phyloP scores from a whole-genome alignment of 1,140 invertebrate genomes.

The Acromyrmex heyeri region DNA sequence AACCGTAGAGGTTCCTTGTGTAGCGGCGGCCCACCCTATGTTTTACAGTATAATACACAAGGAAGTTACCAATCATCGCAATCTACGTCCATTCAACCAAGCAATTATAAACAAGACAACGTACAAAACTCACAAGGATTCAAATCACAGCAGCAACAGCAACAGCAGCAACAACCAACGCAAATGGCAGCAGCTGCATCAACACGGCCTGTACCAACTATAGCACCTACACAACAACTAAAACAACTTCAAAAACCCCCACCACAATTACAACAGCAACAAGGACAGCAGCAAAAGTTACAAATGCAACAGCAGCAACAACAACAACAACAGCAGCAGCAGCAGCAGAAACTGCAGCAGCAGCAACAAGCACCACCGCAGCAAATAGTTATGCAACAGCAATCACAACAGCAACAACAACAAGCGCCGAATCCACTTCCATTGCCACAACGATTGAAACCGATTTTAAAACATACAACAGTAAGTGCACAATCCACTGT shows the following conservation, averaged over 20 bases:
- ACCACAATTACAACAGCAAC: constrained; percentile 51
- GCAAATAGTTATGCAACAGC: neutral
- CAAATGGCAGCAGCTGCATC: constrained; percentile 53
- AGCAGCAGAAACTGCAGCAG: constrained; percentile 26
- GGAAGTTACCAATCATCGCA: constrained; percentile 81
- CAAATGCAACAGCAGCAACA: constrained; percentile 60
- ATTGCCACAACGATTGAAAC: constrained; percentile 79
- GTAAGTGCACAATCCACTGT: constrained; percentile 25
- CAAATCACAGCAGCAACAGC: constrained; percentile 71
- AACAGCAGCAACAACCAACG: constrained; percentile 46
- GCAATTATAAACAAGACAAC: constrained; percentile 77
- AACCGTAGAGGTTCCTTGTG: constrained; percentile 87
- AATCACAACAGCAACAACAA: constrained; percentile 58
- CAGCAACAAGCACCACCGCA: constrained; percentile 29
- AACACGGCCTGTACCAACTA: constrained; percentile 6
- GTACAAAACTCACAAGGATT: constrained; percentile 64
- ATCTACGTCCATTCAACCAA: constrained; percentile 73
- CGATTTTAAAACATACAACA: constrained; percentile 80
- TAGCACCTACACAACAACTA: constrained; percentile 48
- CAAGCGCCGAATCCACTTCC: neutral
- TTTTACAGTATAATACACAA: constrained; percentile 84
- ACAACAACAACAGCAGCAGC: constrained; percentile 66
- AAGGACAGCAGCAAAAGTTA: constrained; percentile 62
- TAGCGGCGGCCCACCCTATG: constrained; percentile 86
- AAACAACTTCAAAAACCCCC: constrained; percentile 43